phyloP scores from a whole-genome alignment of 2,888 invertebrate species.

The Morinoia aosen region DNA sequence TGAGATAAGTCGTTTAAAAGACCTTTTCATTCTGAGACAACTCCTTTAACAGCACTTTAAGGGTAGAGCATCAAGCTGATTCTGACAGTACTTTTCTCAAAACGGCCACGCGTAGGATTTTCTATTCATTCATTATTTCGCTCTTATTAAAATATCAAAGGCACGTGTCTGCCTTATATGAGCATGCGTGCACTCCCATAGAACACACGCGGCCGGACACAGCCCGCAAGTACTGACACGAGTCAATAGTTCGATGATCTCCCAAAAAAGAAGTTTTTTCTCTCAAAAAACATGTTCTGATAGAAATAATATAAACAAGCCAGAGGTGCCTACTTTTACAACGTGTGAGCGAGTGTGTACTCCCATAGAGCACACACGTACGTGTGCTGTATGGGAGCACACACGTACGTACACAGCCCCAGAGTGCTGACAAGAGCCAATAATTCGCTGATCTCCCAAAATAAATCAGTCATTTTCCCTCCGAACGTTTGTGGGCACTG shows the following conservation, averaged over 20 bases:
- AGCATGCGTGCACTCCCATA: neutral
- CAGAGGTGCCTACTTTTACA: neutral
- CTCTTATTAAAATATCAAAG: neutral
- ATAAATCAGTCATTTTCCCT: neutral
- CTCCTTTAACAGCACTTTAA: no score
- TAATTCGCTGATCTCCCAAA: neutral
- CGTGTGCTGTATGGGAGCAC: neutral
- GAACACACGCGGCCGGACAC: no score
- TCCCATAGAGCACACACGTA: neutral
- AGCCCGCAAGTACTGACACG: neutral
- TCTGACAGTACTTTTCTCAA: no score
- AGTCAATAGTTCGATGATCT: no score
- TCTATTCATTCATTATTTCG: neutral
- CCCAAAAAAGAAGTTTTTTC: no score
- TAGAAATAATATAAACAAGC: no score
- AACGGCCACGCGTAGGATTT: neutral
- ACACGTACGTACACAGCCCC: neutral
- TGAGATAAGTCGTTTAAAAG: no score
- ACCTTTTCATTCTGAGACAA: no score
- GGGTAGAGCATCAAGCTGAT: no score
- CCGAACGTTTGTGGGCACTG: no score
- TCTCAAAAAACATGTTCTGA: no score
- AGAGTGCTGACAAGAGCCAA: neutral
- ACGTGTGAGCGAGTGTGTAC: neutral
- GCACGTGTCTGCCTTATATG: neutral